Conservation (phyloP, 2,888 invertebrate species). For the Limulus polyphemus region DNA sequence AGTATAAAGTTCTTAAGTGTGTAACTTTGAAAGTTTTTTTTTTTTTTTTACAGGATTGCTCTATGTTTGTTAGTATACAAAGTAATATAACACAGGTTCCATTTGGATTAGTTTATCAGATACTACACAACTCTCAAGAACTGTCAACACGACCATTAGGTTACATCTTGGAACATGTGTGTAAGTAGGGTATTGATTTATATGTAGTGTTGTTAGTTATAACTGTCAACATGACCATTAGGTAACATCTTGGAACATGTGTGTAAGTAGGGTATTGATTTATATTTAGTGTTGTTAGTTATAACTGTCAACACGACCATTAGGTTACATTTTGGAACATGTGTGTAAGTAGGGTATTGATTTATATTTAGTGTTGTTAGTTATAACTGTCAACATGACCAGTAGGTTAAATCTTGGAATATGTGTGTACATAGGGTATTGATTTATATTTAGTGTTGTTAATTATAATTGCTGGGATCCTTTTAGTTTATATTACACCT, state of each 20-base stretch:
- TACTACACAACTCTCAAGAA: conserved; percentile 11
- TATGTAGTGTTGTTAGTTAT: too few species aligned
- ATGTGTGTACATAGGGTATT: conserved; percentile 39
- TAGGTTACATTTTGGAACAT: conserved; percentile 58
- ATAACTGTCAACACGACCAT: conserved; percentile 37
- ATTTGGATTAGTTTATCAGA: conserved; percentile 22
- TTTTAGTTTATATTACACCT: conserved; percentile 1
- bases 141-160: conserved; percentile 45
- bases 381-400: conserved; percentile 35
- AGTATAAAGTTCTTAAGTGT: not conserved
- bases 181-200: conserved; percentile 29
- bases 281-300: too few species aligned
- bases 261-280: conserved; percentile 31
- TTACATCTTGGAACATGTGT: conserved; percentile 53
- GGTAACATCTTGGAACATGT: conserved; percentile 57
- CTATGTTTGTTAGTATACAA: conserved; percentile 25
- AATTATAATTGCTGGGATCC: conserved; percentile 30
- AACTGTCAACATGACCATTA: conserved; percentile 40
- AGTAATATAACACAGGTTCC: conserved; percentile 23
- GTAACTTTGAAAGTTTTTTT: not conserved
- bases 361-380: too few species aligned
- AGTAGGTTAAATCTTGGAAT: conserved; percentile 55
- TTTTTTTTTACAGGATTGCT: conserved; percentile 11
- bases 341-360: conserved; percentile 36
- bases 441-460: too few species aligned